Conservation (phyloP, 2,113 vertebrate genomes). For the Lepus timidus region DNA sequence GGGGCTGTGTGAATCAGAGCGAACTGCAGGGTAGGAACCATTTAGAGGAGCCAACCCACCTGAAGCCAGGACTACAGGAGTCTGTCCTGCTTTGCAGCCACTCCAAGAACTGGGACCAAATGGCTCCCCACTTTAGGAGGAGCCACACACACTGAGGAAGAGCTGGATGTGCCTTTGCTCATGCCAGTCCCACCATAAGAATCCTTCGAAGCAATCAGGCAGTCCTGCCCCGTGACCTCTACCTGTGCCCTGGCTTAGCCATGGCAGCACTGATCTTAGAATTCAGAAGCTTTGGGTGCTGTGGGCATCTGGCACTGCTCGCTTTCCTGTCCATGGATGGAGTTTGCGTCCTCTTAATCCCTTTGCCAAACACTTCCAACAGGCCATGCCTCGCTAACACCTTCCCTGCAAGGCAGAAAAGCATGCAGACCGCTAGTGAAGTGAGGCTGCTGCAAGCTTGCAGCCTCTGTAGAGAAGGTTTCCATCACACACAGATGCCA, state of each 20-base stretch:
- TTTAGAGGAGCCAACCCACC: neutral
- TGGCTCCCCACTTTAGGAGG: neutral
- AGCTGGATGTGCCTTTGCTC: neutral
- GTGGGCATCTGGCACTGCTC: neutral
- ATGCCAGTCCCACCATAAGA: neutral
- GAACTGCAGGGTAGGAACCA: neutral
- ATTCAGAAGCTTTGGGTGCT: neutral
- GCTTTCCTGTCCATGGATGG: neutral
- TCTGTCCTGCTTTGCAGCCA: neutral
- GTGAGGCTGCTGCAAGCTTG: constrained; percentile 12
- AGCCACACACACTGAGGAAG: neutral
- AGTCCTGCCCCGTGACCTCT: neutral
- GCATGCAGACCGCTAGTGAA: neutral
- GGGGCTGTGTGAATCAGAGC: neutral
- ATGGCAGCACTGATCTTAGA: neutral
- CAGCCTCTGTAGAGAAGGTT: constrained; percentile 20
- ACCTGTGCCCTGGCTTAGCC: neutral
- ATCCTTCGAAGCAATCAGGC: neutral
- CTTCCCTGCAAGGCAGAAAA: neutral
- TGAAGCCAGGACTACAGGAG: neutral
- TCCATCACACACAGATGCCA: constrained; percentile 56
- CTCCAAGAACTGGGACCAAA: neutral
- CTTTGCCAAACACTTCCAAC: constrained; percentile 43
- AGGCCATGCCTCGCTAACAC: constrained; percentile 41
- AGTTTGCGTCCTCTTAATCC: constrained; percentile 6